Evolutionary conservation across 2,113 vertebrate genomes (phyloP), one percentile per base, ranked within the genome.

Genomic region (Dascyllus trimaculatus): DNA sequence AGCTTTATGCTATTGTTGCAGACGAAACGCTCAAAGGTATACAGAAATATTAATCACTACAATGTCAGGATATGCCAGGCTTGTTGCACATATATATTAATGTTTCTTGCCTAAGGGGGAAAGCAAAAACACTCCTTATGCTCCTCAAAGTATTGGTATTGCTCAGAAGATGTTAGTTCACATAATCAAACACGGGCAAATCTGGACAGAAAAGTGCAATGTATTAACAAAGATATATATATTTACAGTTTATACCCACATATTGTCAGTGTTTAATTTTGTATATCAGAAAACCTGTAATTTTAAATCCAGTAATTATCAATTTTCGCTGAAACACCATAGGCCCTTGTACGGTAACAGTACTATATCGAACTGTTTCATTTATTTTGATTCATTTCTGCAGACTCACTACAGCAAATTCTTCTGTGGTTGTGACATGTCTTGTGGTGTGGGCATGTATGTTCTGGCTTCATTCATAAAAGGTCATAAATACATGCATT

Each of bases 401-500:
- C 43, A 43, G 54, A 68, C 15, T 26, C 19, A 65, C 46, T 19
- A 18, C 43, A 49, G 22, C 22, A 29, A 22, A 68, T 71, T 71
- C 3, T 45, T 46, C 22, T 49, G 57, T 45, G 46, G 35, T 32
- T 70, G 53, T 45, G 67, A 71, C 52, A 60, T 46, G 62, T 71
- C 35, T 63, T 64, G 49, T 56, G 68, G 56, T 25, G n/a, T 53
- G 63, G 38, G 63, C 49, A 46, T 58, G 79, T 79, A 71, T 70
- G 71, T 38, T 84, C 82, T 69, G 57, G 85, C 80, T 68, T 88
- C 85, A 85, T 85, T 87, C 58, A 78, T 69, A 48, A 81, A 82
- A 87, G 13, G 65, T 82, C 77, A 73, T 29, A 85, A 72, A 84
- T 61, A 73, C 87, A 92, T 89, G 86, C 89, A 85, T 88, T 87